Evolutionary conservation across 2,113 vertebrate species (phyloP).

Genomic region (Piaya cayana): DNA sequence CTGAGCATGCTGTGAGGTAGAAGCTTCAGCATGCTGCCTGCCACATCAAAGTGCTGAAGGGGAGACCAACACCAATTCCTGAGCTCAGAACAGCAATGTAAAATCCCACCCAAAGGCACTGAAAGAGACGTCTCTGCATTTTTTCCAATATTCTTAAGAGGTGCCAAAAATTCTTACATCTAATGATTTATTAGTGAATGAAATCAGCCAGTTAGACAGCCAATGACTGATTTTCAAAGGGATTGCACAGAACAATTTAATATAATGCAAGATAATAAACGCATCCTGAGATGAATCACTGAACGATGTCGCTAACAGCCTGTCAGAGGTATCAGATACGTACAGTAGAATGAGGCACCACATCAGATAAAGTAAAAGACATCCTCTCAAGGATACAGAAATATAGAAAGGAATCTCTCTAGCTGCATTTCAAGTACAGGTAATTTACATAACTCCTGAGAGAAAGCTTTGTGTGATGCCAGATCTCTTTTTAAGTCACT

Average conservation of each 20-base stretch:
- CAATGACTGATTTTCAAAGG: background rate
- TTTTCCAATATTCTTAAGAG: background rate
- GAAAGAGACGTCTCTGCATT: background rate
- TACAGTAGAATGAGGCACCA: constrained; percentile 42
- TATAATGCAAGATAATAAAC: constrained; percentile 39
- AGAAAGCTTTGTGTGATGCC: background rate
- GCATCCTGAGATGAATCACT: background rate
- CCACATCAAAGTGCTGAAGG: background rate
- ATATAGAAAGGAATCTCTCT: background rate
- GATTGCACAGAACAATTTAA: background rate
- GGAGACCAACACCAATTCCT: background rate
- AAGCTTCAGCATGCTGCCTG: background rate
- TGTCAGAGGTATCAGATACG: constrained; percentile 53
- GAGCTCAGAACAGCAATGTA: background rate
- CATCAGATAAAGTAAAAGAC: constrained; percentile 56
- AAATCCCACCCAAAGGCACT: background rate
- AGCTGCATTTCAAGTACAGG: background rate
- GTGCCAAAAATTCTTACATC: background rate
- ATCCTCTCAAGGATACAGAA: constrained; percentile 28
- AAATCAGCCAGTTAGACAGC: constrained; percentile 24
- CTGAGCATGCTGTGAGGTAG: rapidly evolving
- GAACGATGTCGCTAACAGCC: constrained; percentile 1
- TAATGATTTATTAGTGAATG: constrained; percentile 4
- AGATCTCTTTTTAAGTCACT: background rate
- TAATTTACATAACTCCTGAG: background rate